phyloP scores from a whole-genome alignment of 1,140 invertebrate genomes.

The Pollicipes pollicipes region DNA sequence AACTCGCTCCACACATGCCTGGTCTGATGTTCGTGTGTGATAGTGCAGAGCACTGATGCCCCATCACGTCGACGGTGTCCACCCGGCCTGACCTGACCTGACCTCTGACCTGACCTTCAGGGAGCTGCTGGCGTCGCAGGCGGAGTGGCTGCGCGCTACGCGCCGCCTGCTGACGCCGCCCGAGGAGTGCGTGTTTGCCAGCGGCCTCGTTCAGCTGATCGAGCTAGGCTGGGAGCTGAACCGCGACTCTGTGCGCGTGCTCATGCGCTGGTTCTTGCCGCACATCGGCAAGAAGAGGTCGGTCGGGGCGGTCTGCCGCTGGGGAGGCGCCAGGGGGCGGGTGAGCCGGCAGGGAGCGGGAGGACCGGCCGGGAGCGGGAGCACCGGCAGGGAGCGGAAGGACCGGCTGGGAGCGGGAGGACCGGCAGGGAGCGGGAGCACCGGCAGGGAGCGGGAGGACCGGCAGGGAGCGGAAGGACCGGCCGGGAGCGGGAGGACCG shows the following conservation, averaged over 20 bases:
- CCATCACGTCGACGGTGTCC: too few species aligned
- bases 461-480: too few species aligned
- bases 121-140: not conserved
- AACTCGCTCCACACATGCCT: too few species aligned
- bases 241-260: not conserved
- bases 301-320: not conserved
- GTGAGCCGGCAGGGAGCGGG: too few species aligned
- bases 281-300: not conserved
- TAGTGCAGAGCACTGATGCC: too few species aligned
- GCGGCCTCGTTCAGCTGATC: not conserved
- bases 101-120: not conserved
- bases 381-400: too few species aligned
- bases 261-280: not conserved
- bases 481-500: too few species aligned
- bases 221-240: constrained; percentile 1
- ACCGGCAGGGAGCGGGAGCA: too few species aligned
- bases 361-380: too few species aligned
- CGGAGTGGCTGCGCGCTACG: not conserved
- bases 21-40: not conserved
- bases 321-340: too few species aligned
- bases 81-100: not conserved
- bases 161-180: not conserved
- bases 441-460: too few species aligned
- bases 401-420: too few species aligned
- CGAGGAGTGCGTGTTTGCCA: constrained; percentile 1